Conservation (phyloP, 2,888 invertebrate species). For the Apomyelois bistriatella region DNA sequence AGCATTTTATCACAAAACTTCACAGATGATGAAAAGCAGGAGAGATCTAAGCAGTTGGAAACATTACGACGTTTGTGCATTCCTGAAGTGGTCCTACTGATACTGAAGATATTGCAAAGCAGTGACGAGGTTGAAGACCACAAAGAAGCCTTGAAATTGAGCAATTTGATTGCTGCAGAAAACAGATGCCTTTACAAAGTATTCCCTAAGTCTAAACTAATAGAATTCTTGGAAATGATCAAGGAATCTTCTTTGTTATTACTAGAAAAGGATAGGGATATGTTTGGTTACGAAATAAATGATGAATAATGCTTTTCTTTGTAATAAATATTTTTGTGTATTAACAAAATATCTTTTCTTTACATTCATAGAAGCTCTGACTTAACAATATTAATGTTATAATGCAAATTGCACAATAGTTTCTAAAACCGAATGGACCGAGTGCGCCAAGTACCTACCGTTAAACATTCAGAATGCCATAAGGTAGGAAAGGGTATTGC, state of each 20-base stretch:
- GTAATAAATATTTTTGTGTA: slow-evolving; percentile 55
- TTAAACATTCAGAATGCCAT: no score
- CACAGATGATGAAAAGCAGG: slow-evolving; percentile 65
- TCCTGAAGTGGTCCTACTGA: slow-evolving; percentile 89
- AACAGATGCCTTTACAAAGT: slow-evolving; percentile 89
- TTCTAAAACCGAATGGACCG: no score
- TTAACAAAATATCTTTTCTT: slow-evolving; percentile 37
- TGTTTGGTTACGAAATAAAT: slow-evolving; percentile 86
- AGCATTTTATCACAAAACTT: slow-evolving; percentile 67
- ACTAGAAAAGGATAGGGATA: slow-evolving; percentile 88
- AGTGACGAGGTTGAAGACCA: slow-evolving; percentile 88
- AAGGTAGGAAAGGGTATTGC: no score
- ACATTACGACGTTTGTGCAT: slow-evolving; percentile 89
- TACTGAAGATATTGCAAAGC: slow-evolving; percentile 89
- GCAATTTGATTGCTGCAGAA: slow-evolving; percentile 89
- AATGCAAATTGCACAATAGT: no score
- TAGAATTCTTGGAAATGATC: slow-evolving; percentile 87
- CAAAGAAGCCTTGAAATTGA: slow-evolving; percentile 83
- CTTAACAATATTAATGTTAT: slow-evolving; percentile 21
- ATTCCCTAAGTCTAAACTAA: slow-evolving; percentile 87
- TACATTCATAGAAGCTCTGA: slow-evolving; percentile 5
- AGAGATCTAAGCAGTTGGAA: slow-evolving; percentile 85
- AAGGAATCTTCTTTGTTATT: slow-evolving; percentile 88
- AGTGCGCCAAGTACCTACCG: no score
- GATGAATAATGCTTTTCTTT: slow-evolving; percentile 38